These are phyloP conservation scores for Anas capensis DNA, from an alignment of 2,797 vertebrate genomes.

Conservation along the genomic window DNA sequence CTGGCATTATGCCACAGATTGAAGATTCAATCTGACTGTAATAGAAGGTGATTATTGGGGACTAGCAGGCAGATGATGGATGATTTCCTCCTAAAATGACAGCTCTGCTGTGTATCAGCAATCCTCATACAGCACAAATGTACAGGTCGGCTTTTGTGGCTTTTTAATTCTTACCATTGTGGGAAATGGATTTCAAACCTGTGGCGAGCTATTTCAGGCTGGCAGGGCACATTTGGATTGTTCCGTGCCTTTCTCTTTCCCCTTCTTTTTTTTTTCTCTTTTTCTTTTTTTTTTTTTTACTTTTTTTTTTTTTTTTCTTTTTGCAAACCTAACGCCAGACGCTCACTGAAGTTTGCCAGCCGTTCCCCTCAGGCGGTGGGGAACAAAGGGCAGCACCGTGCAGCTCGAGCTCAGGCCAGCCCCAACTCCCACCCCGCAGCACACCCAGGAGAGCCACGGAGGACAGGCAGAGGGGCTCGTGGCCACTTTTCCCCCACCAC, in stretches of 20 bases:
- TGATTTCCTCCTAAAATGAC: slow-evolving; percentile 85
- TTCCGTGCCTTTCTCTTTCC: background rate
- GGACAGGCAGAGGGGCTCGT: accelerated
- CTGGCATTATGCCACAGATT: slow-evolving; percentile 78
- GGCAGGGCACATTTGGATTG: slow-evolving; percentile 37
- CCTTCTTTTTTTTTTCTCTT: no score
- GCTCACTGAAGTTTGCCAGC: slow-evolving; percentile 36
- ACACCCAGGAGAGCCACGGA: background rate
- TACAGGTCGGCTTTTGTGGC: slow-evolving; percentile 69
- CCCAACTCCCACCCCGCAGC: background rate
- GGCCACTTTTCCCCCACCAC: background rate
- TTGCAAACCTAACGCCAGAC: slow-evolving; percentile 16
- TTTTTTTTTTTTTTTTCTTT: background rate
- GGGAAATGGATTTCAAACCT: slow-evolving; percentile 67
- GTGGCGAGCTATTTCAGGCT: slow-evolving; percentile 57
- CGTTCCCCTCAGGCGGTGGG: background rate
- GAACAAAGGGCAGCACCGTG: slow-evolving; percentile 35
- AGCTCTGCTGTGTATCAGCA: slow-evolving; percentile 72
- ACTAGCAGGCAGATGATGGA: slow-evolving; percentile 83
- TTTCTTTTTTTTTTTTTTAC: background rate
- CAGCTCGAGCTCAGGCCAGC: background rate
- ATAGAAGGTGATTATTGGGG: slow-evolving; percentile 84
- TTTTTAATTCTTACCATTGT: slow-evolving; percentile 75
- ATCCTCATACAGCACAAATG: slow-evolving; percentile 58
- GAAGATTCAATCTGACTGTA: slow-evolving; percentile 83